Conservation (phyloP, 2,888 invertebrate genomes). For the Hirudinaria manillensis region DNA sequence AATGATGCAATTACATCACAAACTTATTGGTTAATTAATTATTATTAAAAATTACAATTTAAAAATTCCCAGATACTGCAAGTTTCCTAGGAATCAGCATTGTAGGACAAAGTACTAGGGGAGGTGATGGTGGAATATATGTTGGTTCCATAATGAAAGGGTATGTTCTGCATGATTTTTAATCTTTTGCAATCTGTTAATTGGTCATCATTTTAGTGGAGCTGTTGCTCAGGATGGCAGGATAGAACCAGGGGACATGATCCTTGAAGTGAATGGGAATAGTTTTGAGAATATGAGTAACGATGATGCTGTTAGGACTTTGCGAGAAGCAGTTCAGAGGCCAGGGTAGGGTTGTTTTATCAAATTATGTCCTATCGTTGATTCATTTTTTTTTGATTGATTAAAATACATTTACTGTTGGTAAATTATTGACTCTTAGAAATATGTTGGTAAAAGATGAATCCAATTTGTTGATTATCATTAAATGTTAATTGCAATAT, state of each 20-base stretch:
- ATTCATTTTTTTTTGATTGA: background rate
- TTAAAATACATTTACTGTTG: background rate
- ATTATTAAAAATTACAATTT: background rate
- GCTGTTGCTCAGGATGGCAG: slow-evolving; percentile 92
- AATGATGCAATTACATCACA: background rate
- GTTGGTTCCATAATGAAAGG: slow-evolving; percentile 99
- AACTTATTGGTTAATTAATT: background rate
- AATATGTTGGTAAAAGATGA: too few species aligned
- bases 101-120: slow-evolving; percentile 95
- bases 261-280: slow-evolving; percentile 96
- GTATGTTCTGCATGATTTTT: slow-evolving; percentile 53
- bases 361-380: background rate
- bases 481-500: too few species aligned
- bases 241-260: slow-evolving; percentile 99
- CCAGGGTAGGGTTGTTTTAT: slow-evolving; percentile 65
- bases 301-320: slow-evolving; percentile 92
- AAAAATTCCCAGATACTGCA: slow-evolving; percentile 69
- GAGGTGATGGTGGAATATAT: slow-evolving; percentile 94
- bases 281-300: slow-evolving; percentile 99
- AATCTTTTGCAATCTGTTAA: background rate
- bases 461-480: too few species aligned
- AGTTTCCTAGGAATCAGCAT: slow-evolving; percentile 93
- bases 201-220: slow-evolving; percentile 62
- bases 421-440: too few species aligned
- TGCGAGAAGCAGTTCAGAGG: slow-evolving; percentile 95